phyloP scores from a whole-genome alignment of 2,113 vertebrate species.

The Hoplias malabaricus region DNA sequence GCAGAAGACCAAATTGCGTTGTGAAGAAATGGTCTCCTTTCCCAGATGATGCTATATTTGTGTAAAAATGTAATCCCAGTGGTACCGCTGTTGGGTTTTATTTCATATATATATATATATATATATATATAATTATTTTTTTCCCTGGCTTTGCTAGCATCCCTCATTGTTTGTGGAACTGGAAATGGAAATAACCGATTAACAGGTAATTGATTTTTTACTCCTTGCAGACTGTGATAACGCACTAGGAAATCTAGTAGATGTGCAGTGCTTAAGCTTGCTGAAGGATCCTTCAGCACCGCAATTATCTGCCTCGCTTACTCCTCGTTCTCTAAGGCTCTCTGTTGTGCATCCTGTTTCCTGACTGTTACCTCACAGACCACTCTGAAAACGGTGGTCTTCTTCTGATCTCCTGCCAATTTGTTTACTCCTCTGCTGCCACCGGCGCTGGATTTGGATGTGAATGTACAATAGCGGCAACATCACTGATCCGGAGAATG shows the following conservation, averaged over 20 bases:
- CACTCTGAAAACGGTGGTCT: neutral
- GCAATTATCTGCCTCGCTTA: slow-evolving; percentile 32
- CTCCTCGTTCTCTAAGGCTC: slow-evolving; percentile 2
- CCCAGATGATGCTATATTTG: neutral
- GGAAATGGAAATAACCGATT: slow-evolving; percentile 26
- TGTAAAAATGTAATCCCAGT: neutral
- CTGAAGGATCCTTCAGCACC: slow-evolving; percentile 10
- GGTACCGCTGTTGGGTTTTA: neutral
- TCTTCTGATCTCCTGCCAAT: neutral
- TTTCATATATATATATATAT: too few relatives aligned
- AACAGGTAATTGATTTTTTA: slow-evolving; percentile 33
- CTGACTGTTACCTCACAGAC: slow-evolving; percentile 6
- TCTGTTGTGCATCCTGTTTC: slow-evolving; percentile 3
- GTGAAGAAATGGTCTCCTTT: neutral
- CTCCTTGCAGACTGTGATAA: slow-evolving; percentile 12
- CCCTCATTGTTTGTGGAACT: neutral
- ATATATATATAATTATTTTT: too few relatives aligned
- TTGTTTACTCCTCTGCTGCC: neutral
- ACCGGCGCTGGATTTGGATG: neutral
- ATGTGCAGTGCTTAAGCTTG: slow-evolving; percentile 17
- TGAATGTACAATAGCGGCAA: neutral
- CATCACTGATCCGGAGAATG: neutral
- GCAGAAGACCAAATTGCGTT: neutral
- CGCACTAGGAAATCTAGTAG: neutral
- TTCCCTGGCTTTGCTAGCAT: neutral